Conservation (phyloP, 2,888 invertebrate species). For the Thelaira solivaga region DNA sequence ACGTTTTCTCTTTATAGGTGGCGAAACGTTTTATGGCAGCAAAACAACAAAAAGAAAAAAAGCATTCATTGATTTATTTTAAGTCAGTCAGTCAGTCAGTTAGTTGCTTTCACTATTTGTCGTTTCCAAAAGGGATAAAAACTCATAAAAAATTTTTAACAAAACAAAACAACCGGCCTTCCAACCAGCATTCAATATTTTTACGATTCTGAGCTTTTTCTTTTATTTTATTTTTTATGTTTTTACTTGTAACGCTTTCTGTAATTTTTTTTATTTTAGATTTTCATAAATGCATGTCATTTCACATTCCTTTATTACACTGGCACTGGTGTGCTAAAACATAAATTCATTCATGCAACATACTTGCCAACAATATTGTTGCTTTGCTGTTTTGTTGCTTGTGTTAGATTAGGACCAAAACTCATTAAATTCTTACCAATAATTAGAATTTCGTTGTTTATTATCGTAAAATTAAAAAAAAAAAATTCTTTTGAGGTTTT, state of each 20-base stretch:
- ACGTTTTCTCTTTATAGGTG: conserved; percentile 58
- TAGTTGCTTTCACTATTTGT: neutral
- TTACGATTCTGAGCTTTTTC: conserved; percentile 34
- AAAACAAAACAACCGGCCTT: conserved; percentile 12
- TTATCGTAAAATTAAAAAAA: conserved; percentile 41
- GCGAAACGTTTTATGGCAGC: conserved; percentile 48
- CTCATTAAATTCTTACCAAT: neutral
- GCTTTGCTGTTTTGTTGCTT: neutral
- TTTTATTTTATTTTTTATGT: neutral
- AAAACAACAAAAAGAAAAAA: conserved; percentile 5
- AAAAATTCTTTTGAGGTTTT: conserved; percentile 32
- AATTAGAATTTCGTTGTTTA: conserved; percentile 35
- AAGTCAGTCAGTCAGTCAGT: conserved; percentile 25
- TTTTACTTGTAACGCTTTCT: conserved; percentile 8
- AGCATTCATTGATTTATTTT: conserved; percentile 40
- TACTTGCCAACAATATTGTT: neutral
- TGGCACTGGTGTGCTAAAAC: neutral
- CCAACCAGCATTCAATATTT: conserved; percentile 13
- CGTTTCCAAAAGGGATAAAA: conserved; percentile 40
- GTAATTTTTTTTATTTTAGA: conserved; percentile 2
- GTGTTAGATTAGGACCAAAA: conserved; percentile 1
- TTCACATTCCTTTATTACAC: conserved; percentile 5
- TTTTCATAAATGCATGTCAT: conserved; percentile 32
- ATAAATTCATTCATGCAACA: neutral
- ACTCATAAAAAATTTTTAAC: conserved; percentile 46